Conservation (phyloP, 1,140 invertebrate species). For the Probaryconus sp. region DNA sequence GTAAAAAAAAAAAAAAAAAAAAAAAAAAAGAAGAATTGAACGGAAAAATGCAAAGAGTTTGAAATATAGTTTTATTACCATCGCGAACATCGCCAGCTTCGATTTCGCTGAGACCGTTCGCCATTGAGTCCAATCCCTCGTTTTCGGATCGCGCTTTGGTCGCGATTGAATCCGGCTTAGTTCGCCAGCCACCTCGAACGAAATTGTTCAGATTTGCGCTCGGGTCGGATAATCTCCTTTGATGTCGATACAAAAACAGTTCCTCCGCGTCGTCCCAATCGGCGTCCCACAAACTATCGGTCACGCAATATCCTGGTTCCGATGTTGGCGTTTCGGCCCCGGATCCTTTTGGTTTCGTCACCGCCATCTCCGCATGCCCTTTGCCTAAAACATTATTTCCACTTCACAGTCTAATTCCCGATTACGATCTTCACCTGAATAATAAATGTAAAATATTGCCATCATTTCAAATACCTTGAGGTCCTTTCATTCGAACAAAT, state of each 20-base stretch:
- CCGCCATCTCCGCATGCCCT: conserved; percentile 98
- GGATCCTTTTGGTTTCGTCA: conserved; percentile 92
- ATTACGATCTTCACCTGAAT: background rate
- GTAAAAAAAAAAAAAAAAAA: no score
- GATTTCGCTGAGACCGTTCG: conserved; percentile 91
- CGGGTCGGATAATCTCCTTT: conserved; percentile 94
- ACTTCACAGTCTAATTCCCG: background rate
- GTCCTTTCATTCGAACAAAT: conserved; percentile 98
- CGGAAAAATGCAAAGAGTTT: background rate
- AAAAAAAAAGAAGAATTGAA: background rate
- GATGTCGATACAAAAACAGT: conserved; percentile 87
- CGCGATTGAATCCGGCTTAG: conserved; percentile 79
- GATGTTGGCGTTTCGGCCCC: conserved; percentile 96
- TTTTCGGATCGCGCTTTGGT: conserved; percentile 93
- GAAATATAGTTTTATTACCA: conserved; percentile 81
- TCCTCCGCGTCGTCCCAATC: conserved; percentile 93
- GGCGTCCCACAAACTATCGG: conserved; percentile 88
- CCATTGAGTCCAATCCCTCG: conserved; percentile 90
- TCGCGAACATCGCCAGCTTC: conserved; percentile 95
- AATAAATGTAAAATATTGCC: conserved; percentile 1
- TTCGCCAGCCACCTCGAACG: conserved; percentile 88
- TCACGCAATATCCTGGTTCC: conserved; percentile 91
- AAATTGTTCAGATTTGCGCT: conserved; percentile 95
- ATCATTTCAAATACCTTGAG: no score
- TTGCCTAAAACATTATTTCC: conserved; percentile 80